phyloP scores from a whole-genome alignment of 2,888 invertebrate species.

The Orthonychiurus folsomi region DNA sequence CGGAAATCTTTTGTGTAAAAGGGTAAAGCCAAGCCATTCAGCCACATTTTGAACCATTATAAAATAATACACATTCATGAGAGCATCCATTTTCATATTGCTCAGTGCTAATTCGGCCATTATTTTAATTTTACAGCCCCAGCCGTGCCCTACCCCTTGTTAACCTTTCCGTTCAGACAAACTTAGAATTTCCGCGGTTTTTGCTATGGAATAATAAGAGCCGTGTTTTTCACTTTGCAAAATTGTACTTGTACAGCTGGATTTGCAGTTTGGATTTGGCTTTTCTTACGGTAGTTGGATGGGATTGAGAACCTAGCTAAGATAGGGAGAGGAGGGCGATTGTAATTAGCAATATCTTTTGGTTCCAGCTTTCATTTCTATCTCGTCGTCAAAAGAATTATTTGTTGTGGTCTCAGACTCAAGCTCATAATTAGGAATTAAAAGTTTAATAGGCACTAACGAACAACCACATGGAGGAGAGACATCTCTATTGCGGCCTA shows the following conservation, averaged over 20 bases:
- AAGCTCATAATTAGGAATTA: neutral
- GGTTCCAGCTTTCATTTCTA: neutral
- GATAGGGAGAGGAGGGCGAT: neutral
- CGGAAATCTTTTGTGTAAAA: neutral
- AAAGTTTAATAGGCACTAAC: neutral
- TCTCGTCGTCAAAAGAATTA: neutral
- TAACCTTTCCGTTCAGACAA: neutral
- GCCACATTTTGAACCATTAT: no score
- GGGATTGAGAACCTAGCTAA: neutral
- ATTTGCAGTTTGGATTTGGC: no score
- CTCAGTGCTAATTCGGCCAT: neutral
- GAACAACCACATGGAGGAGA: neutral
- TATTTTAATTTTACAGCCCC: neutral
- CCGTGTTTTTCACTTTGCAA: no score
- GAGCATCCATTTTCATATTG: neutral
- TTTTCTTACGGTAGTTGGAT: no score
- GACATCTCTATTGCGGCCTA: neutral
- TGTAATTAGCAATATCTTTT: neutral
- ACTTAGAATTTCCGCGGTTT: neutral
- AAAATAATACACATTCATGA: no score
- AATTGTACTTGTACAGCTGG: no score
- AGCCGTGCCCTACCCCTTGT: neutral
- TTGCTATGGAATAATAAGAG: no score
- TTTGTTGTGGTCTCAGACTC: neutral
- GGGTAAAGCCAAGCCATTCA: neutral